Evolutionary conservation across 2,797 vertebrate species (phyloP), one percentile per base, ranked within the genome.

Genomic region (Oryzias dopingdopingensis): DNA sequence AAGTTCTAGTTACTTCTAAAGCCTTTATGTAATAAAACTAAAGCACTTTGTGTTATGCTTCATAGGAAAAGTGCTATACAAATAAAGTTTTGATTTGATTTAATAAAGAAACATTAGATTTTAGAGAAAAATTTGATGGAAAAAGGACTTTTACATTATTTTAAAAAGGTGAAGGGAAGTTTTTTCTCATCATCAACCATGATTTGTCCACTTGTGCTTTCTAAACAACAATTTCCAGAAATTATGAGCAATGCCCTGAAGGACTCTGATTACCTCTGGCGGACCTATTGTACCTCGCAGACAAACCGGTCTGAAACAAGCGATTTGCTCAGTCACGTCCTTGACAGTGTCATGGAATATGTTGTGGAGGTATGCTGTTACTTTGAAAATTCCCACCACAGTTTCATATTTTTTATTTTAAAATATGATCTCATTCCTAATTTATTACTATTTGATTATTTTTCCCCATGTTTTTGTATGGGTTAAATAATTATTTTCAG

Each of bases 271-370:
- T 43, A 66, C 6, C 14, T 91, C 40, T 62, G 85, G 65, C 23
- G 32, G 24, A 73, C 37, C 0, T 73, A 63, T 52, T 14, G 47
- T 5, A 79, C 46, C 4, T 47, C 92, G 49, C 50, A 84, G 59
- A 69, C 70, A 6, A 87, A 93, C 56, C 68, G 89, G 65, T 56
- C 84, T 5, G 47, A 61, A 49, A 62, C 84, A 14, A 56, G 51
- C 2, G 8, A 24, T 52, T 89, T 79, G 84, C 58, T 82, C 6
- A 43, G 13, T 14, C 66, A 17, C 13, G 29, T 84, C 29, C 7
- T 87, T 40, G 64, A 79, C 50, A 80, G 84, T 29, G 58, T 63
- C 40, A n/a, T 71, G 16, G 58, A 86, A 54, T 60, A 74, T 2
- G 44, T 85, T 10, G 45, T 67, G 6, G 67, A 86, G 83, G 91